Conservation (phyloP, 2,797 vertebrate genomes). For the Acrossocheilus fasciatus region DNA sequence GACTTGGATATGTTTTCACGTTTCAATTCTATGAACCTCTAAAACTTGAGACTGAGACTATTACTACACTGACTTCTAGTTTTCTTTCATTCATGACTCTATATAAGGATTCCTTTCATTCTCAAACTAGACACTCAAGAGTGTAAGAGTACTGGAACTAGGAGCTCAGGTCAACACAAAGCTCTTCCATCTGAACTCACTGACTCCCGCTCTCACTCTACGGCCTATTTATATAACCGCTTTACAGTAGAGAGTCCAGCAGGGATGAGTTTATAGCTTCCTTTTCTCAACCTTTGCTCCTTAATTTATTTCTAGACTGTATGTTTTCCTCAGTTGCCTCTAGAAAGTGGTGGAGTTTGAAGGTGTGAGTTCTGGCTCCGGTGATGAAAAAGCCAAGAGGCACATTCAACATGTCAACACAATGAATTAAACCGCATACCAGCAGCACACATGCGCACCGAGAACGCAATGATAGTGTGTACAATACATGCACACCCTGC, state of each 20-base stretch:
- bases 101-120: constrained; percentile 6
- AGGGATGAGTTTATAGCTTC: constrained; percentile 68
- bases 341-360: constrained; percentile 44
- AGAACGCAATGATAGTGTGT: background rate
- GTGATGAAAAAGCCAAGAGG: background rate
- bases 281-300: constrained; percentile 45
- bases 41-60: background rate
- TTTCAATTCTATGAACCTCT: background rate
- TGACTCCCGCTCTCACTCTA: constrained; percentile 16
- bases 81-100: background rate
- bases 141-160: background rate
- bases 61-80: background rate
- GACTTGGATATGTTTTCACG: background rate
- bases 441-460: background rate
- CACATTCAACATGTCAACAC: constrained; percentile 22
- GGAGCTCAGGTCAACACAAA: background rate
- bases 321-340: constrained; percentile 14
- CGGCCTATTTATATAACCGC: constrained; percentile 55
- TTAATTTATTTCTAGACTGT: constrained; percentile 35
- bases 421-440: background rate
- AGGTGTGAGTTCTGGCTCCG: constrained; percentile 39
- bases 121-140: background rate
- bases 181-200: constrained; percentile 16
- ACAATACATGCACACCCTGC: background rate
- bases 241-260: constrained; percentile 42